These are phyloP conservation scores for Agrochola macilenta DNA, from an alignment of 2,888 invertebrate genomes.

Conservation along the genomic window DNA sequence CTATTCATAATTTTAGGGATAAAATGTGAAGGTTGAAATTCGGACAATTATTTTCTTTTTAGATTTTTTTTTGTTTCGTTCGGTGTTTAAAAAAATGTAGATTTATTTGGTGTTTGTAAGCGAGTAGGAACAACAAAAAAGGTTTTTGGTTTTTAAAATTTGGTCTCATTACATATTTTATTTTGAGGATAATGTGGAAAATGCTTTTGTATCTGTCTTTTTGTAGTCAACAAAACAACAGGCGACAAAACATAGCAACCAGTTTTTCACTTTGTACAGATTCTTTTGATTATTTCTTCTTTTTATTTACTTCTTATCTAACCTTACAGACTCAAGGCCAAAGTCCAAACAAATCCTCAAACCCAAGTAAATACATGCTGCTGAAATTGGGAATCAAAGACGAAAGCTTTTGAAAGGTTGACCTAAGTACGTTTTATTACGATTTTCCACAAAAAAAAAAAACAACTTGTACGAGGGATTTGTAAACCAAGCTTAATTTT, in stretches of 20 bases:
- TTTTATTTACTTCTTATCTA: constrained; percentile 5
- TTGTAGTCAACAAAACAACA: too few relatives aligned
- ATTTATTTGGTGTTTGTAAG: constrained; percentile 31
- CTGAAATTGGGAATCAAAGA: constrained; percentile 24
- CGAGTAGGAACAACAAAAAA: not conserved
- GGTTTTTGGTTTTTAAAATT: not conserved
- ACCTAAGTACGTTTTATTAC: not conserved
- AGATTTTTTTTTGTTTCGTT: not conserved
- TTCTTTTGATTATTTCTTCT: constrained; percentile 3
- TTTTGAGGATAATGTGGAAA: not conserved
- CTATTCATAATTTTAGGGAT: constrained; percentile 45
- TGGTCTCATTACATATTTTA: not conserved
- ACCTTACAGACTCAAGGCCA: constrained; percentile 12
- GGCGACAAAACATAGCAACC: not conserved
- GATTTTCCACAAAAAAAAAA: not conserved
- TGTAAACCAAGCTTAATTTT: not conserved
- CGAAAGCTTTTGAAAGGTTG: not conserved
- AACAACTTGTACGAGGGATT: not conserved
- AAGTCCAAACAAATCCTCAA: constrained; percentile 14
- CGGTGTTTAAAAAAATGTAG: not conserved
- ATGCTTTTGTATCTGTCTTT: not conserved
- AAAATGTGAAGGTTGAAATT: constrained; percentile 10
- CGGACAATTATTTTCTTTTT: constrained; percentile 5
- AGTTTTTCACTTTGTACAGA: not conserved
- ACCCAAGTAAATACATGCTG: constrained; percentile 21